phyloP scores from a whole-genome alignment of 2,113 vertebrate genomes.

The Anser brachyrhynchus region DNA sequence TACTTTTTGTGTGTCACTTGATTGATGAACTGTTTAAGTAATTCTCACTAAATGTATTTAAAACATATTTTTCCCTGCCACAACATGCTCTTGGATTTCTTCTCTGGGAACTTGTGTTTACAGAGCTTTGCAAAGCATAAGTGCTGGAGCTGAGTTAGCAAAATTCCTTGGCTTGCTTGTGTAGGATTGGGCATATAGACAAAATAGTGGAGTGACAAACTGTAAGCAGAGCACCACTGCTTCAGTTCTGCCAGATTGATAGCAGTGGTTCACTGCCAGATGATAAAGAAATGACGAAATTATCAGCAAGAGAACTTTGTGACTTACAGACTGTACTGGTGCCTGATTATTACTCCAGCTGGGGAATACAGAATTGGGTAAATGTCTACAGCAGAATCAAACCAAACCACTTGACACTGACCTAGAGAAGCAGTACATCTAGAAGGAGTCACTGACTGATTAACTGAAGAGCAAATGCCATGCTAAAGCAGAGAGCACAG shows the following conservation, averaged over 20 bases:
- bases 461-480: neutral
- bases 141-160: slow-evolving; percentile 45
- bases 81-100: slow-evolving; percentile 37
- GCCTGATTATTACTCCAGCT: neutral
- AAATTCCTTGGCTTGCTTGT: slow-evolving; percentile 46
- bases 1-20: slow-evolving; percentile 41
- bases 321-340: neutral
- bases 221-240: slow-evolving; percentile 10
- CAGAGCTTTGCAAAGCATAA: slow-evolving; percentile 34
- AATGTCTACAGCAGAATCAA: neutral
- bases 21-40: slow-evolving; percentile 57
- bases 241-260: neutral
- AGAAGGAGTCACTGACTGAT: neutral
- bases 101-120: slow-evolving; percentile 47
- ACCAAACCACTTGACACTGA: neutral
- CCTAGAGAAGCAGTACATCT: neutral
- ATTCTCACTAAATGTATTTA: slow-evolving; percentile 40
- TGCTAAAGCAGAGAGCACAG: neutral
- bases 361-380: neutral
- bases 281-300: slow-evolving; percentile 7
- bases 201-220: slow-evolving; percentile 54
- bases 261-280: neutral
- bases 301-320: neutral
- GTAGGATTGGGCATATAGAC: slow-evolving; percentile 37
- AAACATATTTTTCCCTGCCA: slow-evolving; percentile 25